Conservation (phyloP, 1,140 invertebrate genomes). For the Chironomus striatipennis region DNA sequence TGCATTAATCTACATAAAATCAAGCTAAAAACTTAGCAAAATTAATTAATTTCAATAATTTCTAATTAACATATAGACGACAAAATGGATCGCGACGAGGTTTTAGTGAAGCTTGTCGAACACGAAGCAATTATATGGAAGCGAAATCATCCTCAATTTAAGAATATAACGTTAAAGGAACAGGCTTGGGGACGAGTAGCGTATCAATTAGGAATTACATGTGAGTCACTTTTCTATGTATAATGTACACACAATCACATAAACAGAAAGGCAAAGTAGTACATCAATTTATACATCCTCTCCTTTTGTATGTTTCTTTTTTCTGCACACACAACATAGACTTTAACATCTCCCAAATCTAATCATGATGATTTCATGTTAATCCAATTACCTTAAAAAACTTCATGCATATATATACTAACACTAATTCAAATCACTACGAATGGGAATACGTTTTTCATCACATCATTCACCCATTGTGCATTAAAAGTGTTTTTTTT, state of each 20-base stretch:
- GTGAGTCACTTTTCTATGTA: constrained; percentile 9
- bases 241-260: no score
- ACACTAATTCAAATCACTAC: background rate
- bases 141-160: constrained; percentile 16
- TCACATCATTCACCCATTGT: no score
- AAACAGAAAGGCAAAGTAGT: no score
- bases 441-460: background rate
- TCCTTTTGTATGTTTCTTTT: no score
- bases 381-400: background rate
- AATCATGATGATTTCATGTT: background rate
- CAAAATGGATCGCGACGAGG: constrained; percentile 15
- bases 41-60: background rate
- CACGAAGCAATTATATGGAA: constrained; percentile 1
- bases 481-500: background rate
- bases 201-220: constrained; percentile 8
- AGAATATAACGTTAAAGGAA: background rate
- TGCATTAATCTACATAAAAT: background rate
- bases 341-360: background rate
- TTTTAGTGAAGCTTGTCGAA: background rate
- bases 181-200: background rate
- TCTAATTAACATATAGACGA: background rate
- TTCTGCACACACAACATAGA: no score
- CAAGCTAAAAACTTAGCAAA: background rate
- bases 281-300: no score
- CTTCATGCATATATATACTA: no score